phyloP scores from a whole-genome alignment of 1,140 invertebrate species.

The Drosophila gunungcola region DNA sequence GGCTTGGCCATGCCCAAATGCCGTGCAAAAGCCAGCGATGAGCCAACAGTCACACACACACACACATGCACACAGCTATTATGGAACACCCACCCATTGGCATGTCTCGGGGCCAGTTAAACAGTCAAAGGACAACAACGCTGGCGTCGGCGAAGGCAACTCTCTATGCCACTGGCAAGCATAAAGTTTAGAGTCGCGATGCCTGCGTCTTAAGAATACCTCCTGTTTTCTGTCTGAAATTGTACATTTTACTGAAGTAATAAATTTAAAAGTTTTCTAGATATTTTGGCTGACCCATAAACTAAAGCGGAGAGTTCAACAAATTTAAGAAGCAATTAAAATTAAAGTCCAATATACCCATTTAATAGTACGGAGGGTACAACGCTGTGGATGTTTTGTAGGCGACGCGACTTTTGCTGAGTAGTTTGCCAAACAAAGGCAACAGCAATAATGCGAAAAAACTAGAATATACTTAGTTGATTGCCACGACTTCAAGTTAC shows the following conservation, averaged over 20 bases:
- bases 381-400: slow-evolving; percentile 20
- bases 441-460: slow-evolving; percentile 19
- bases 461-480: slow-evolving; percentile 3
- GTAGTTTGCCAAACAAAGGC: slow-evolving; percentile 63
- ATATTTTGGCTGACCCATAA: no score
- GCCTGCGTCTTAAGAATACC: slow-evolving; percentile 15
- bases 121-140: slow-evolving; percentile 68
- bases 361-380: neutral
- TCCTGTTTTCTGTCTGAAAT: neutral
- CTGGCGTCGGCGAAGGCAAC: slow-evolving; percentile 23
- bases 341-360: neutral
- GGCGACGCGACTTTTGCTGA: slow-evolving; percentile 54
- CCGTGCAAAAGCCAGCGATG: slow-evolving; percentile 68
- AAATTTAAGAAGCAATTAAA: neutral
- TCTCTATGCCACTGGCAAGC: slow-evolving; percentile 44
- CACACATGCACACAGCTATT: slow-evolving; percentile 22
- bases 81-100: slow-evolving; percentile 27
- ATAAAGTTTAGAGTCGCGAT: slow-evolving; percentile 39
- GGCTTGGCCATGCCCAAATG: slow-evolving; percentile 47
- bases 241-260: no score
- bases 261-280: no score
- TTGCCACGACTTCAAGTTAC: neutral
- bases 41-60: slow-evolving; percentile 51
- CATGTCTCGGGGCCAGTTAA: slow-evolving; percentile 62
- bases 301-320: no score